These are phyloP conservation scores for Cnemophilus loriae DNA, from an alignment of 2,113 vertebrate species.

Conservation along the genomic window DNA sequence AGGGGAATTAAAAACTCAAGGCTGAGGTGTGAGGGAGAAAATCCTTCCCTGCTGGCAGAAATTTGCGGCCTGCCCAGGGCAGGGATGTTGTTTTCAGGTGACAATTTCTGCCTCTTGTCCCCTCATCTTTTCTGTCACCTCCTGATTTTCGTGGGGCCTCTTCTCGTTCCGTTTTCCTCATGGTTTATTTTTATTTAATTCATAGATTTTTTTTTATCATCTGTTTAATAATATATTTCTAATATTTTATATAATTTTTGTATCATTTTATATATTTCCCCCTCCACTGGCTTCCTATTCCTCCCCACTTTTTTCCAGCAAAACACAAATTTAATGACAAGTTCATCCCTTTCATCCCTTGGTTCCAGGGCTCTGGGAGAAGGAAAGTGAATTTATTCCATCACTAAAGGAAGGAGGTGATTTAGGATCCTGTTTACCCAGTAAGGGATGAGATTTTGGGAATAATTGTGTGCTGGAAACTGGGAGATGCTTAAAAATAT, in stretches of 20 bases:
- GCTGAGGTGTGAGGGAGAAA: neutral
- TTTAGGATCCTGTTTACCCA: neutral
- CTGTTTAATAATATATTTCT: neutral
- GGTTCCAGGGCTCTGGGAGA: neutral
- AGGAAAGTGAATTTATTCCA: neutral
- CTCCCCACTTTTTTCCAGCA: neutral
- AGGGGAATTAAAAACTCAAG: neutral
- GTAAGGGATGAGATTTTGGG: neutral
- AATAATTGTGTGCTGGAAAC: neutral
- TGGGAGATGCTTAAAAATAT: neutral
- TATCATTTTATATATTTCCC: rapidly evolving
- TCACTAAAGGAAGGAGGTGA: neutral
- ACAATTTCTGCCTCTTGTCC: neutral
- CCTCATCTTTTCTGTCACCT: neutral
- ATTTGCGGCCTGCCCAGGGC: neutral
- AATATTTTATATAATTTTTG: neutral
- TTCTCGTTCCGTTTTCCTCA: neutral
- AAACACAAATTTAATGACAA: neutral
- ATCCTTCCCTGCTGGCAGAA: neutral
- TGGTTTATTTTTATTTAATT: neutral
- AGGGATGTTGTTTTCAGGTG: neutral
- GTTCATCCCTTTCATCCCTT: neutral
- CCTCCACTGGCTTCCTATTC: neutral
- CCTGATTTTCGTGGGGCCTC: neutral
- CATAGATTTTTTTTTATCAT: too few species aligned